Evolutionary conservation across 2,888 invertebrate genomes (phyloP), one percentile per base, ranked within the genome.

Genomic region (Pseudolycoriella hygida): DNA sequence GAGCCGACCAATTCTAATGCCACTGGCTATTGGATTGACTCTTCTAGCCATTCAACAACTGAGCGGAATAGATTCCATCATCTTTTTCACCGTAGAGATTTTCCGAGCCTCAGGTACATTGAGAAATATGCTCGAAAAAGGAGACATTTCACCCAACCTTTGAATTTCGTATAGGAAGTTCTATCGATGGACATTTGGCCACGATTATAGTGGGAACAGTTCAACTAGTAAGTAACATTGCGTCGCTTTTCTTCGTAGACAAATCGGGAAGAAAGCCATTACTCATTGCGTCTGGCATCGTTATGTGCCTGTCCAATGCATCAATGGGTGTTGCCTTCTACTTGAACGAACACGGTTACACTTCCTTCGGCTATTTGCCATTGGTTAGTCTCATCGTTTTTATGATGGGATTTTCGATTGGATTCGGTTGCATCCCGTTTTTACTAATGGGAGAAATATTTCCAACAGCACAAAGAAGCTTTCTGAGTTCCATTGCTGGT

Each of bases 341-440:
- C 54, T 62, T 72, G 43, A 62, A 68, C 30, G 61, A 67, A 11
- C 65, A 64, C 32, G 55, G 63, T 1, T 56, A 60, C 2, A 59
- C 64, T 2, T 60, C 59, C 56, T 58, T 70, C 14, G 70, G 70
- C 70, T 69, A 53, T 49, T 57, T 77, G 1, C 76, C 77, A 1
- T 64, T 77, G 3, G 56, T 57, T 2, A 73, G 73, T 48, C 58
- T 76, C 31, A 67, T 74, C 20, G 59, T 71, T 37, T 77, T 72
- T 57, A 74, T 76, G 65, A 52, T 72, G 38, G 73, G 73, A 0
- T 77, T 74, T 61, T 72, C 74, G 1, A 57, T 76, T 1, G 76
- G 76, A 0, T 74, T 72, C 55, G 75, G 75, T 1, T 75, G 75
- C 1, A 64, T 77, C 11, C 76, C 76, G 2, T 76, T 76, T 63